phyloP scores from a whole-genome alignment of 2,888 invertebrate genomes.

The Epiblema foenella region DNA sequence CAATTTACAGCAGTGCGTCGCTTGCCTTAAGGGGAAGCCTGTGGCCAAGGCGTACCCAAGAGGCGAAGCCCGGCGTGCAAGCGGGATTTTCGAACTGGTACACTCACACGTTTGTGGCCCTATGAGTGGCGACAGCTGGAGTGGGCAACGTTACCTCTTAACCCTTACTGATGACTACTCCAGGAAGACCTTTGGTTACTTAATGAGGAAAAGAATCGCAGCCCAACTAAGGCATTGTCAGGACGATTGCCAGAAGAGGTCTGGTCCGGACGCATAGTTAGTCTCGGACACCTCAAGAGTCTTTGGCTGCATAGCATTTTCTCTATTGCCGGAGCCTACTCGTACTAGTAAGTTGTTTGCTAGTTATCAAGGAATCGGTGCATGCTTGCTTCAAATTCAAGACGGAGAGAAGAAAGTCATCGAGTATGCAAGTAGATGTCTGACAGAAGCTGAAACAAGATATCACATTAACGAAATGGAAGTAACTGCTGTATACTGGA shows the following conservation, averaged over 20 bases:
- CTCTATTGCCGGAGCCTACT: constrained; percentile 15
- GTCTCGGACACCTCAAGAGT: constrained; percentile 5
- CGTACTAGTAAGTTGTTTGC: constrained; percentile 1
- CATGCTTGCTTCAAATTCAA: no score
- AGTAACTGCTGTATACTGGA: no score
- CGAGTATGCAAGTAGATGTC: no score
- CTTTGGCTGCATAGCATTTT: constrained; percentile 16
- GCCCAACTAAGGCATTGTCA: background rate
- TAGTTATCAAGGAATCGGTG: background rate
- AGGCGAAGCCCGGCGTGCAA: background rate
- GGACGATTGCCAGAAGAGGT: constrained; percentile 4
- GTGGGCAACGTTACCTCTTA: constrained; percentile 3
- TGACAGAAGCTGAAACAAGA: no score
- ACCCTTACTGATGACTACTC: constrained; percentile 19
- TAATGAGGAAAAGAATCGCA: constrained; percentile 4
- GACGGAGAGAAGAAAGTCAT: no score
- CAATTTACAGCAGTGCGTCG: background rate
- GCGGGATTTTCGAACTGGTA: constrained; percentile 3
- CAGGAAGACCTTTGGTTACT: background rate
- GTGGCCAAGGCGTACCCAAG: constrained; percentile 21
- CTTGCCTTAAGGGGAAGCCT: constrained; percentile 22
- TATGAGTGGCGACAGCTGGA: constrained; percentile 6
- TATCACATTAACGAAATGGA: no score
- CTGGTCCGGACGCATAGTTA: constrained; percentile 2
- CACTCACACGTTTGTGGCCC: constrained; percentile 7